Conservation (phyloP, 1,140 invertebrate species). For the Ceratina australensis region DNA sequence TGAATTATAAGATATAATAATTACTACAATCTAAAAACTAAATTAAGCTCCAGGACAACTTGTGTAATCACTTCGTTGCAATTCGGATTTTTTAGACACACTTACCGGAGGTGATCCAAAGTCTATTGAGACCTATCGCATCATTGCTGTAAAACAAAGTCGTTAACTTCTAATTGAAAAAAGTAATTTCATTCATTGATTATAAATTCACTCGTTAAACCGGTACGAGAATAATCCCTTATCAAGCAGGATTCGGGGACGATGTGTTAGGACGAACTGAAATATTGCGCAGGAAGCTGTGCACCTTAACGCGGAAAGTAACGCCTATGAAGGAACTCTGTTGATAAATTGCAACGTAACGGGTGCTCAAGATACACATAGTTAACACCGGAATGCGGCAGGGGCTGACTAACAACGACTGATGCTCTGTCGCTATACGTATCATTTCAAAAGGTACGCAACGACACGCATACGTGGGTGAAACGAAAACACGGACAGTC, state of each 20-base stretch:
- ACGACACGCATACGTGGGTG: constrained; percentile 26
- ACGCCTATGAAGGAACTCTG: constrained; percentile 42
- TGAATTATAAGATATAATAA: no score
- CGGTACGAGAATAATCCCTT: no score
- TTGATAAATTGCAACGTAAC: constrained; percentile 66
- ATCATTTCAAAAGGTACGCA: constrained; percentile 72
- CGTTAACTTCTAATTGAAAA: no score
- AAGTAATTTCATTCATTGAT: no score
- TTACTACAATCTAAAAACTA: no score
- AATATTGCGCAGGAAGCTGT: constrained; percentile 41
- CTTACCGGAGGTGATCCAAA: no score
- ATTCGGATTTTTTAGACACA: no score
- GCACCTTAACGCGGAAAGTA: constrained; percentile 59
- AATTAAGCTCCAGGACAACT: no score
- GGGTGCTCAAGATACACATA: constrained; percentile 70
- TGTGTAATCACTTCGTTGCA: no score
- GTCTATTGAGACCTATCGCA: no score
- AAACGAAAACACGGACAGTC: constrained; percentile 47
- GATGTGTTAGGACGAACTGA: constrained; percentile 30
- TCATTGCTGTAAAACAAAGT: no score
- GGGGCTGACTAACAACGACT: constrained; percentile 65
- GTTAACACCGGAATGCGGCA: constrained; percentile 64
- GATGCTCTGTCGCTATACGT: constrained; percentile 69
- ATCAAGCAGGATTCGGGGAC: constrained; percentile 9
- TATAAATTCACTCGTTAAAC: background rate